Percentiles rank a stretch among this genome's conserved stretches.
These are phyloP conservation scores for Macaca mulatta DNA, from an alignment of 2,113 vertebrate species.

Conservation along the genomic window DNA sequence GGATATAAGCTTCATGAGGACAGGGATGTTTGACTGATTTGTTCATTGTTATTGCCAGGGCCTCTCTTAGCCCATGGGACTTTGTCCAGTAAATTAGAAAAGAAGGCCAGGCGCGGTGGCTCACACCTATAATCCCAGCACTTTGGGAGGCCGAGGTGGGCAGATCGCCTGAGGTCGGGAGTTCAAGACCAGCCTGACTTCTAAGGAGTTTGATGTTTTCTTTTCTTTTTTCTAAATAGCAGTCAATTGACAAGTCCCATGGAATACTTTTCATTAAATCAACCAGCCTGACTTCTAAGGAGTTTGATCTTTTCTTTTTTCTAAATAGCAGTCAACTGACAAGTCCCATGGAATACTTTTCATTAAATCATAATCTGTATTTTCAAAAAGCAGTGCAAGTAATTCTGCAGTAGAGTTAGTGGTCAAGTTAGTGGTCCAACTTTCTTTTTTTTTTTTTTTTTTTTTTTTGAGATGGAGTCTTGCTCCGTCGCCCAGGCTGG, in stretches of 20 bases:
- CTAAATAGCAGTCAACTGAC: background rate
- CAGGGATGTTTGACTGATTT: slow-evolving; percentile 10
- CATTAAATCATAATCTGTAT: slow-evolving; percentile 11
- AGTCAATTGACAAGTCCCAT: background rate
- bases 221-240: background rate
- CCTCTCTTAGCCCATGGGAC: background rate
- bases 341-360: slow-evolving; percentile 22
- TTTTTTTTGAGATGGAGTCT: no score
- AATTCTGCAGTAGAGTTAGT: slow-evolving; percentile 16
- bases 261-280: slow-evolving; percentile 35
- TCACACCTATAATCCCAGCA: no score
- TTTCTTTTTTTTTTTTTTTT: background rate
- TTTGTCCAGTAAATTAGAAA: slow-evolving; percentile 14
- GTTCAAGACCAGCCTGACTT: background rate
- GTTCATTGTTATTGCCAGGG: background rate
- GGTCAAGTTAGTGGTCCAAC: background rate
- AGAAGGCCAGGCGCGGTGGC: no score
- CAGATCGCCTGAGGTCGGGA: no score
- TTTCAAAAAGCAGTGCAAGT: slow-evolving; percentile 29
- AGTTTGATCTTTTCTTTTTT: no score
- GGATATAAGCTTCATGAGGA: background rate
- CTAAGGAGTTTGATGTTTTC: background rate
- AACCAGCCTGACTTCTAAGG: background rate
- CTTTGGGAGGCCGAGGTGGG: no score
- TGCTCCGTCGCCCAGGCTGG: no score